Evolutionary conservation across 2,888 invertebrate genomes (phyloP).

Genomic region (Pediacus dermestoides): DNA sequence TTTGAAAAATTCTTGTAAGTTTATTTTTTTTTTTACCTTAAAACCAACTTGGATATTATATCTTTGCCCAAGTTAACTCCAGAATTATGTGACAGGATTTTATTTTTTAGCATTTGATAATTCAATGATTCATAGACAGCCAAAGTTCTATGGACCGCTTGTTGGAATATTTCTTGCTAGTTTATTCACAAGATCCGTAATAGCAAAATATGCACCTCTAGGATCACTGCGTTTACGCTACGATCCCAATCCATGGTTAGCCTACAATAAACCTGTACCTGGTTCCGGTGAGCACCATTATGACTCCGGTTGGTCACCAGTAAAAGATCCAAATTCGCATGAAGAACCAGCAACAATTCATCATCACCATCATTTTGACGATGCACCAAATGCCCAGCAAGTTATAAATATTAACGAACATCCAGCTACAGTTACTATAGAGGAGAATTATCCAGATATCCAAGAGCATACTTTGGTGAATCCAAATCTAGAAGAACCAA

Average conservation of each 20-base stretch:
- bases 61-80: constrained; percentile 21
- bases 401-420: constrained; percentile 24
- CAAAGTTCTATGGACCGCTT: constrained; percentile 30
- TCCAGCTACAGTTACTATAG: constrained; percentile 19
- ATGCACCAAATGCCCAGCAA: constrained; percentile 20
- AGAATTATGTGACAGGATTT: not conserved
- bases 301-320: constrained; percentile 25
- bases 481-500: constrained; percentile 19
- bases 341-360: constrained; percentile 21
- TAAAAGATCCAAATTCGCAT: constrained; percentile 19
- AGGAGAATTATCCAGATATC: constrained; percentile 16
- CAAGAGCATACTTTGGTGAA: not conserved
- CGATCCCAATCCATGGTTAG: constrained; percentile 28
- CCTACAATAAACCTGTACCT: constrained; percentile 21
- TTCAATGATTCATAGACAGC: constrained; percentile 18
- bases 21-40: not conserved
- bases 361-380: constrained; percentile 22
- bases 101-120: constrained; percentile 4
- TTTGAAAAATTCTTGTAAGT: constrained; percentile 5
- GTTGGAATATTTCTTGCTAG: constrained; percentile 32
- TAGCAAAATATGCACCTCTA: constrained; percentile 29
- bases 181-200: constrained; percentile 27
- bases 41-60: constrained; percentile 1
- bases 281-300: constrained; percentile 13
- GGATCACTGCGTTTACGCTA: constrained; percentile 26